Evolutionary conservation across 2,113 vertebrate species (phyloP), one percentile per base, ranked within the genome.

Genomic region (Engystomops pustulosus): DNA sequence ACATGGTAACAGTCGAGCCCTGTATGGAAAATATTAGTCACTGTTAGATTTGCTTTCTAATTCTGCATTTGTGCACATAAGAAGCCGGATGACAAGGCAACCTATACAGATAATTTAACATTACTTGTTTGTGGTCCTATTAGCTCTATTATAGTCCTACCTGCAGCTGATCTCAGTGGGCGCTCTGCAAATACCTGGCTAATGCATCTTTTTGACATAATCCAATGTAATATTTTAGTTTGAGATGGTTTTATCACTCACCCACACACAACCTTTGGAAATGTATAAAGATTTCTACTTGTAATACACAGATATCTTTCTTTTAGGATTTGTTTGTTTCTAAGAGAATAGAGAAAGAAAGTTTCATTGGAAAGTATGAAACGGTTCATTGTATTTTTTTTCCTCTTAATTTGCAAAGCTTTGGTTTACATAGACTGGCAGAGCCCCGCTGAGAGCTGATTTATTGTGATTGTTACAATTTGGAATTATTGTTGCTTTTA

Each of bases 401-500:
- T n/a, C 44, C 12, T n/a, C 15, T 55, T 79, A 36, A 62, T 44
- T 67, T 80, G 38, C 23, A 49, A 49, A 49, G 44, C 44, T 74
- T n/a, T 15, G 15, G 27, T 79, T 67, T 85, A 58, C 55, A 70
- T 60, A 20, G 55, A 78, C 60, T 69, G n/a, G 32, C 23, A 2
- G 36, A 45, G 23, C 17, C 74, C 76, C 38, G 49, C 74, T 69
- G 75, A 79, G 83, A 30, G 67, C 45, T 79, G 83, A 79, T 79
- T 85, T 79, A 79, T 79, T 79, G 32, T 85, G 83, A 85, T 85
- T 85, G 74, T 85, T 85, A 34, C 23, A 70, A 70, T 79, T 78
- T 69, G 38, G 62, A 77, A 58, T 79, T 70, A 85, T 79, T 69
- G 34, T 85, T 85, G 60, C 83, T 70, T 79, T 85, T 79, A 68